These are phyloP conservation scores for Saimiri boliviensis DNA, from an alignment of 2,113 vertebrate species.

Conservation along the genomic window DNA sequence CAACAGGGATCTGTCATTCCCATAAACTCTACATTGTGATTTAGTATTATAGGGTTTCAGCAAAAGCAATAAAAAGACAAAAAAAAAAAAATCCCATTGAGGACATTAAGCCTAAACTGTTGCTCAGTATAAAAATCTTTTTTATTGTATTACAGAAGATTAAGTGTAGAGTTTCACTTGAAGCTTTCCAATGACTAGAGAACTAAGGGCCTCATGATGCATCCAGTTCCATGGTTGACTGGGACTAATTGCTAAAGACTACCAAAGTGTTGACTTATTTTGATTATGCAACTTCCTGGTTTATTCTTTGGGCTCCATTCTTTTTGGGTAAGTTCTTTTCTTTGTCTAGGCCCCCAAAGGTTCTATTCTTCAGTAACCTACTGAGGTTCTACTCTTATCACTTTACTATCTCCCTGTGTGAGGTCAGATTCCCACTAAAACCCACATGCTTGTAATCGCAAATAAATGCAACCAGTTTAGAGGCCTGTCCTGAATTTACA, in stretches of 20 bases:
- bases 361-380: background rate
- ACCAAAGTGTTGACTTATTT: background rate
- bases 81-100: background rate
- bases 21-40: background rate
- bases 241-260: background rate
- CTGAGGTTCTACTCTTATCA: background rate
- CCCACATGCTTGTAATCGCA: background rate
- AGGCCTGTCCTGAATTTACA: background rate
- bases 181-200: background rate
- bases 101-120: background rate
- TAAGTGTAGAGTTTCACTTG: background rate
- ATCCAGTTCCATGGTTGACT: background rate
- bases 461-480: background rate
- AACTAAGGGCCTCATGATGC: background rate
- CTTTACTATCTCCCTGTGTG: background rate
- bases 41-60: background rate
- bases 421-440: background rate
- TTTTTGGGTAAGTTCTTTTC: background rate
- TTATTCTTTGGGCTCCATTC: background rate
- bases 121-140: background rate
- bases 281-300: background rate
- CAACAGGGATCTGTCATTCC: background rate
- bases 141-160: background rate
- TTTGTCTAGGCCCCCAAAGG: background rate
- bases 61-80: background rate